A percentile compares a stretch with the other conserved stretches of the same genome.
Evolutionary conservation across 2,113 vertebrate species (phyloP).

Genomic region (Myrmecophaga tridactyla): DNA sequence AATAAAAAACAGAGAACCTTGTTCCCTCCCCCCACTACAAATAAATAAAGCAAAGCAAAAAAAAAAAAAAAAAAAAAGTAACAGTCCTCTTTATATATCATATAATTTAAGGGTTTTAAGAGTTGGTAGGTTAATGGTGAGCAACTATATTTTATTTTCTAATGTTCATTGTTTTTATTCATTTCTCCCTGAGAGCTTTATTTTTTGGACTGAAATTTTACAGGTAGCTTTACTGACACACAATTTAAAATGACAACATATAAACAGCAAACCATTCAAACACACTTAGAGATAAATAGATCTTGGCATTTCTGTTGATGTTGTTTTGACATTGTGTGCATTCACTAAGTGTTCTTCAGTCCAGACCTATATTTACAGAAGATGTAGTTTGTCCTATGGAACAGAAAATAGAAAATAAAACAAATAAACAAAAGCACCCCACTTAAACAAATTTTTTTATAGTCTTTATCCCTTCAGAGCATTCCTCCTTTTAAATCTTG

Average conservation of each 20-base stretch:
- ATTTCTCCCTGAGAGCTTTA: conserved; percentile 88
- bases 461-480: conserved; percentile 68
- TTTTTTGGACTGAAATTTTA: conserved; percentile 84
- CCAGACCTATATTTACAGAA: conserved; percentile 75
- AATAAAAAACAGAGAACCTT: conserved; percentile 74
- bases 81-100: conserved; percentile 86
- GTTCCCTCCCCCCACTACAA: conserved; percentile 43
- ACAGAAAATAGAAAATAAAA: conserved; percentile 64
- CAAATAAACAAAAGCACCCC: conserved; percentile 57
- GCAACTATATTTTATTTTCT: conserved; percentile 81
- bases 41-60: conserved; percentile 85
- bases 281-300: conserved; percentile 71
- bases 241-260: conserved; percentile 80
- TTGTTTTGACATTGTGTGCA: conserved; percentile 59
- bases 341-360: conserved; percentile 51
- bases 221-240: conserved; percentile 85
- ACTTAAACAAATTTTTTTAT: conserved; percentile 47
- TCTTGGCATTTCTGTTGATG: conserved; percentile 75
- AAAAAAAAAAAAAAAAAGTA: conserved; percentile 73
- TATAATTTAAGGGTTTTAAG: conserved; percentile 87
- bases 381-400: conserved; percentile 81
- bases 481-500: conserved; percentile 50
- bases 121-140: conserved; percentile 83
- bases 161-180: conserved; percentile 85
- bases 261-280: conserved; percentile 77